Evolutionary conservation across 2,113 vertebrate species (phyloP).

Genomic region (Chionis minor): DNA sequence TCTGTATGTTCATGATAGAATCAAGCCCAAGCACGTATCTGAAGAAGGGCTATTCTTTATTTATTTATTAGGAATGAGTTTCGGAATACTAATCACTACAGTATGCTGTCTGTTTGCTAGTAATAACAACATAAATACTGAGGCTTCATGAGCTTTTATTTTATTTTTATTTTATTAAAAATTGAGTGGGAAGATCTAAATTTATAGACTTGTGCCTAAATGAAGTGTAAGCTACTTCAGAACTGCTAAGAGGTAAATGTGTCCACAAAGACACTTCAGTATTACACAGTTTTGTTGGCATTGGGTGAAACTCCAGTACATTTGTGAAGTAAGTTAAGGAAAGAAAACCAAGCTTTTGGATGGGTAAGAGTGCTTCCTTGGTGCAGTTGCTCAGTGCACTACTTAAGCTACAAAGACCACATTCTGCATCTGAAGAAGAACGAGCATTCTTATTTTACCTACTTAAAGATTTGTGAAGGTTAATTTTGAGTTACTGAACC

Average conservation of each 20-base stretch:
- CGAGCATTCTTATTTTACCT: neutral
- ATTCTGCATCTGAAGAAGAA: neutral
- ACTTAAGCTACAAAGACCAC: neutral
- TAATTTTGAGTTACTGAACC: neutral
- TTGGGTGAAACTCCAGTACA: neutral
- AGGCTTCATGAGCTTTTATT: neutral
- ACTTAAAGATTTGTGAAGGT: neutral
- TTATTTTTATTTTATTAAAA: no score
- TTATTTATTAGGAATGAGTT: neutral
- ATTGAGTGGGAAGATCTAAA: neutral
- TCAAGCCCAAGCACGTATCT: neutral
- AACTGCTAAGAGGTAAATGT: neutral
- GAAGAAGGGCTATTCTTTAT: neutral
- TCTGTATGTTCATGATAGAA: rapidly evolving
- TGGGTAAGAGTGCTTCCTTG: neutral
- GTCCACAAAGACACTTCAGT: neutral
- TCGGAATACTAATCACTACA: neutral
- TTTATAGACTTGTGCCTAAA: neutral
- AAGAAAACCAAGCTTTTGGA: neutral
- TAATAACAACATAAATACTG: neutral
- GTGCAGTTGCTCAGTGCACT: neutral
- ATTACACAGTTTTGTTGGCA: neutral
- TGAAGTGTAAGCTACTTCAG: neutral
- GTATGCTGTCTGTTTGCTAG: neutral
- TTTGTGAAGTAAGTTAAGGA: neutral